These are phyloP conservation scores for Amiota communis DNA, from an alignment of 2,888 invertebrate genomes.

Conservation along the genomic window DNA sequence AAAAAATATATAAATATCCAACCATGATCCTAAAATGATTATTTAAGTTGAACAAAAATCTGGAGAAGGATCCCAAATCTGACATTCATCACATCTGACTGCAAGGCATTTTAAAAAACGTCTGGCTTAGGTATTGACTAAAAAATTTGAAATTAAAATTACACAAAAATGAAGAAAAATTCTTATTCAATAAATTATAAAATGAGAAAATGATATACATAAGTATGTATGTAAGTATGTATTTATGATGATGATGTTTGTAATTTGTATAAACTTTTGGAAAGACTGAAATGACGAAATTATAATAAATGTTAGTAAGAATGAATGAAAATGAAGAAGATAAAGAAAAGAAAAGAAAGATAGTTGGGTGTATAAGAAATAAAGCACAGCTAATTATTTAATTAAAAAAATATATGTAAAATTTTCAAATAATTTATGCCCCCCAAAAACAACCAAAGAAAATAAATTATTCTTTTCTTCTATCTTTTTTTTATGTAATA, in stretches of 20 bases:
- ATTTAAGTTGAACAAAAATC: no score
- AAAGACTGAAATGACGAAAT: conserved; percentile 34
- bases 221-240: conserved; percentile 21
- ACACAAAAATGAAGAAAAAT: neutral
- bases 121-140: no score
- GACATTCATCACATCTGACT: no score
- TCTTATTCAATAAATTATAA: neutral
- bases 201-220: neutral
- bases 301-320: conserved; percentile 10
- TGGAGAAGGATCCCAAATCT: no score
- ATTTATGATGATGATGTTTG: neutral
- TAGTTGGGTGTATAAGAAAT: neutral
- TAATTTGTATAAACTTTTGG: conserved; percentile 31
- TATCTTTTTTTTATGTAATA: neutral
- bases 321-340: neutral
- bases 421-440: neutral
- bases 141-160: neutral
- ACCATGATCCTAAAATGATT: no score
- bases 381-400: no score
- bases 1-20: neutral
- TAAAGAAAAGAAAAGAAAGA: no score
- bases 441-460: conserved; percentile 6
- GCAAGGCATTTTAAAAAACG: no score
- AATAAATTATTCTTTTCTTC: neutral
- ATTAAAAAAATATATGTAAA: no score